Conservation (phyloP, 2,113 vertebrate genomes). For the Phrynosoma blainvillii region DNA sequence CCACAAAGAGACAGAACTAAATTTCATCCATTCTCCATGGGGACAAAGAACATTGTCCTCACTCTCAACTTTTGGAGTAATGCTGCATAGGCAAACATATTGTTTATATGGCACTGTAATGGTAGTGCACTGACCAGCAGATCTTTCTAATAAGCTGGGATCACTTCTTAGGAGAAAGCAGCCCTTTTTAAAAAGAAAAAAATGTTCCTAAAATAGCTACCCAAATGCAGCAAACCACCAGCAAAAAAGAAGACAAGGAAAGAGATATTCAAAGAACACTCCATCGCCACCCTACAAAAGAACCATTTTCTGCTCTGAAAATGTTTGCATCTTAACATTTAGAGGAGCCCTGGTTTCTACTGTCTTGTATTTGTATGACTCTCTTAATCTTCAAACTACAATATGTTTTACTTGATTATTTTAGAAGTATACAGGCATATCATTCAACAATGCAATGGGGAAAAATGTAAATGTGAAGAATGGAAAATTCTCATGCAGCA, state of each 20-base stretch:
- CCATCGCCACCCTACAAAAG: background rate
- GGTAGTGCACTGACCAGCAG: background rate
- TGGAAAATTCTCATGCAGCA: slow-evolving; percentile 7
- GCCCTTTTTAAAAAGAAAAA: background rate
- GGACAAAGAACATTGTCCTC: background rate
- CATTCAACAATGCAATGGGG: slow-evolving; percentile 12
- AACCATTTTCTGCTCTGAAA: background rate
- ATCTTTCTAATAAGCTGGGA: background rate
- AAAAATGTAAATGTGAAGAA: background rate
- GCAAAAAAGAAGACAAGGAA: background rate
- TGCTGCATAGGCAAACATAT: too few species aligned
- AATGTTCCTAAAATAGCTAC: background rate
- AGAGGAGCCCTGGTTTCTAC: background rate
- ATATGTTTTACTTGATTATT: background rate
- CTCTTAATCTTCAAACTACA: slow-evolving; percentile 26
- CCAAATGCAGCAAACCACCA: background rate
- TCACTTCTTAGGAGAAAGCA: background rate
- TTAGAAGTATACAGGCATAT: slow-evolving; percentile 9
- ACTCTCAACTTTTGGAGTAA: too few species aligned
- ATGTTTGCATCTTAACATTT: background rate
- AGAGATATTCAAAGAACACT: background rate
- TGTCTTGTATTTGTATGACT: slow-evolving; percentile 11
- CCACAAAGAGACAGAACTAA: background rate
- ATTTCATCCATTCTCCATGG: background rate
- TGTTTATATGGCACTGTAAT: too few species aligned